Conservation (phyloP, 2,113 vertebrate species). For the Leptocoma aspasia region DNA sequence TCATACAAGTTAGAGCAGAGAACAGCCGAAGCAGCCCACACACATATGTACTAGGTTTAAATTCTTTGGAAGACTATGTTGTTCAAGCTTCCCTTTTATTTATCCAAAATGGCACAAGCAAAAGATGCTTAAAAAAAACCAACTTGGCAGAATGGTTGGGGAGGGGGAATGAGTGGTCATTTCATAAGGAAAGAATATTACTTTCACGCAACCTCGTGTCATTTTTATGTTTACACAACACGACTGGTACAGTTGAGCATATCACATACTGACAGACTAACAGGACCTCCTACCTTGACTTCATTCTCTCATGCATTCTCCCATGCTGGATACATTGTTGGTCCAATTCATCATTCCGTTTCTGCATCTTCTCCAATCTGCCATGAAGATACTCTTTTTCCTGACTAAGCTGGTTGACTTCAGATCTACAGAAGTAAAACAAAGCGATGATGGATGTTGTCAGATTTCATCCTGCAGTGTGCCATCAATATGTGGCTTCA, state of each 20-base stretch:
- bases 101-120: slow-evolving; percentile 25
- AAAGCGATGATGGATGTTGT: slow-evolving; percentile 53
- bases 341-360: slow-evolving; percentile 84
- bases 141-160: not conserved
- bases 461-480: slow-evolving; percentile 45
- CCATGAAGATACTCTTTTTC: slow-evolving; percentile 82
- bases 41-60: slow-evolving; percentile 38
- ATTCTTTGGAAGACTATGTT: slow-evolving; percentile 16
- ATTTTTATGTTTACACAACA: not conserved
- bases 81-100: slow-evolving; percentile 10
- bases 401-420: slow-evolving; percentile 82
- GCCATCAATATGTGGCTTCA: slow-evolving; percentile 33
- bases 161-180: not conserved
- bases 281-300: slow-evolving; percentile 79
- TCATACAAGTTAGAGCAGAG: slow-evolving; percentile 29
- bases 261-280: not conserved
- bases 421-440: slow-evolving; percentile 71
- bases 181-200: not conserved
- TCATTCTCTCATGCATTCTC: slow-evolving; percentile 89
- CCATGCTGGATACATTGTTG: slow-evolving; percentile 92
- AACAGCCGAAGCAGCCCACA: slow-evolving; percentile 59
- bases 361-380: slow-evolving; percentile 79
- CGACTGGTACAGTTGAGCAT: not conserved
- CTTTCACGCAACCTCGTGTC: not conserved
- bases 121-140: slow-evolving; percentile 12